Conservation (phyloP, 2,797 vertebrate species). For the Chaunax sp. region DNA sequence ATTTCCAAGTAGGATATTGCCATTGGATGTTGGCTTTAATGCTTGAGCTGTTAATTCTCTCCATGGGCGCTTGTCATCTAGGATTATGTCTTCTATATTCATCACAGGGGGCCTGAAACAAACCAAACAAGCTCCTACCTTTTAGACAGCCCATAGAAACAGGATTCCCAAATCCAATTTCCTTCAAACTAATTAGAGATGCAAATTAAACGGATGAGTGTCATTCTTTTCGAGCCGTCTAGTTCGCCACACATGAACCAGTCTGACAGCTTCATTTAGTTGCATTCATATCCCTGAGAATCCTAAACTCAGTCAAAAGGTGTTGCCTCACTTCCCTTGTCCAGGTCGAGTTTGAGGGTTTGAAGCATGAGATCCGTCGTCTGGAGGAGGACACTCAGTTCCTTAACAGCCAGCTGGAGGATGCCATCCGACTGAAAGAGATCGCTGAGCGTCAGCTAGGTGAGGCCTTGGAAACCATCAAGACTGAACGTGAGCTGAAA, state of each 20-base stretch:
- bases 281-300: constrained; percentile 1
- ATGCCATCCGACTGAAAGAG: constrained; percentile 94
- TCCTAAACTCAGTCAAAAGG: neutral
- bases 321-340: constrained; percentile 1
- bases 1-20: constrained; percentile 30
- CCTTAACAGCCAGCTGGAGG: constrained; percentile 95
- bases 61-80: constrained; percentile 7
- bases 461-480: constrained; percentile 93
- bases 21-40: constrained; percentile 31
- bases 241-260: constrained; percentile 16
- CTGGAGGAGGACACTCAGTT: constrained; percentile 94
- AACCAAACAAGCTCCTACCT: constrained; percentile 22
- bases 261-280: neutral
- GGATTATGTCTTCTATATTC: constrained; percentile 32
- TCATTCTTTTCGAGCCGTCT: constrained; percentile 8
- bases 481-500: constrained; percentile 94
- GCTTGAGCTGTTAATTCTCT: constrained; percentile 33
- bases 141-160: constrained; percentile 26
- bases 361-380: constrained; percentile 96
- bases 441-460: constrained; percentile 94
- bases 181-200: constrained; percentile 33
- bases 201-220: constrained; percentile 31
- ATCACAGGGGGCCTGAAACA: constrained; percentile 28
- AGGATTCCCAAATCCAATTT: constrained; percentile 39
- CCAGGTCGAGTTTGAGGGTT: constrained; percentile 96